Evolutionary conservation across 2,888 invertebrate species (phyloP).

Genomic region (Psococerastis gibbosa): DNA sequence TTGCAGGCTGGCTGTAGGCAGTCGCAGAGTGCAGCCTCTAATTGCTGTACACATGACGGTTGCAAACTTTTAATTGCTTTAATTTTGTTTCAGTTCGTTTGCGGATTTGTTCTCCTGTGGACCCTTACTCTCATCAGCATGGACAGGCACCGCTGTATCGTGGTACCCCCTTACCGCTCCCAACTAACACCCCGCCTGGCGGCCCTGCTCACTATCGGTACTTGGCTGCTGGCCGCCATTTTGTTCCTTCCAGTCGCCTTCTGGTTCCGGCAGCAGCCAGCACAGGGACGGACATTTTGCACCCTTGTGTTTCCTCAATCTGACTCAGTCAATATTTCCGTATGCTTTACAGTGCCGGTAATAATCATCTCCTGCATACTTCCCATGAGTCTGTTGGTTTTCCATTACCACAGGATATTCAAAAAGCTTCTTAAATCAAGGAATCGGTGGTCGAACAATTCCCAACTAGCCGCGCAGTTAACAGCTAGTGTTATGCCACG

Average conservation of each 20-base stretch:
- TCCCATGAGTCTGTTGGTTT: slow-evolving; percentile 33
- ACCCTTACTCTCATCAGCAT: slow-evolving; percentile 35
- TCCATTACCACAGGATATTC: slow-evolving; percentile 35
- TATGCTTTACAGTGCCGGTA: slow-evolving; percentile 31
- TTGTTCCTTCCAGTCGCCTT: slow-evolving; percentile 32
- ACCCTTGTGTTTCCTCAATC: slow-evolving; percentile 33
- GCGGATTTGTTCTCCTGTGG: slow-evolving; percentile 37
- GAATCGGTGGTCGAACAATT: slow-evolving; percentile 28
- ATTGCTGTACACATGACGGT: too few relatives aligned
- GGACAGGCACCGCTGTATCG: slow-evolving; percentile 35
- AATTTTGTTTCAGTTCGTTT: slow-evolving; percentile 36
- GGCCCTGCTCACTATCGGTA: slow-evolving; percentile 24
- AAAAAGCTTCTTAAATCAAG: slow-evolving; percentile 31
- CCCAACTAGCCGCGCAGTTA: slow-evolving; percentile 27
- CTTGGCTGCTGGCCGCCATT: slow-evolving; percentile 31
- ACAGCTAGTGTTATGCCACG: slow-evolving; percentile 17
- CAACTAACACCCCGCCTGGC: slow-evolving; percentile 28
- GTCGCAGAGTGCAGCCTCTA: too few relatives aligned
- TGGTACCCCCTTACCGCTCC: slow-evolving; percentile 34
- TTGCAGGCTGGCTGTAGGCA: too few relatives aligned
- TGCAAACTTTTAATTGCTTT: too few relatives aligned
- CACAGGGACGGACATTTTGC: slow-evolving; percentile 21
- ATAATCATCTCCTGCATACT: slow-evolving; percentile 30
- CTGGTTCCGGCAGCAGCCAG: slow-evolving; percentile 27
- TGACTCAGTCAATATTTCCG: slow-evolving; percentile 28